Base-by-base conservation (phyloP, 2,888 invertebrate genomes). In the Cheilosia scutellata region DNA sequence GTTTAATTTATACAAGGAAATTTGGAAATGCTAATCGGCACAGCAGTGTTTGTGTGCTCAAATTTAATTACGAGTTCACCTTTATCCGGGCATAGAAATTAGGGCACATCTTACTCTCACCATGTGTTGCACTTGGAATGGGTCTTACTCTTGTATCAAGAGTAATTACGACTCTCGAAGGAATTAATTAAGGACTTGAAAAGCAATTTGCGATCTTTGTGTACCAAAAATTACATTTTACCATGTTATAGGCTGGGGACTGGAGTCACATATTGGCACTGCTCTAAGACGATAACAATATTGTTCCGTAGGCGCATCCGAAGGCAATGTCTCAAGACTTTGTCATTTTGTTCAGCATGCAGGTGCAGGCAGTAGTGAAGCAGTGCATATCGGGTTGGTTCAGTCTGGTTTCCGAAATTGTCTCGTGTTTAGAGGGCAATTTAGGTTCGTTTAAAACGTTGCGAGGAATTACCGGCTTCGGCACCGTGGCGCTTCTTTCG, bases 31-130 rank as follows among this genome's bases (percentile, higher is more conserved):
- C 40, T 78, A 75, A 79, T 74, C 40, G 66, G 49, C 25, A 44
- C 49, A 70, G 20, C 31, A 49, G 66, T 63, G 68, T 37, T 37
- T 58, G 71, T 68, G 62, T 72, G 60, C 55, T 49, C 58, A 71
- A 82, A 86, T 82, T 86, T 72, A 86, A 82, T 82, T 82, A 82
- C 62, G 47, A 68, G 42, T 31, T 76, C 65, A 76, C 66, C 65
- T 76, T 71, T 53, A 44, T 57, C 5, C 13, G n/a, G 5, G 29
- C 16, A 25, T 16, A 33, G 16, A 55, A 47, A 9, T 29, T 20
- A 37, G 20, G 11, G 42, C 53, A 62, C 62, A 55, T n/a, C 29
- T 57, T 49, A 20, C 66, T 51, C 51, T 31, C 40, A 27, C 51
- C 49, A 58, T 57, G 42, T 76, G 66, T 53, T 44, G 33, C 49